Evolutionary conservation across 1,140 invertebrate species (phyloP), one percentile per base, ranked within the genome.

Genomic region (Colletes gigas): DNA sequence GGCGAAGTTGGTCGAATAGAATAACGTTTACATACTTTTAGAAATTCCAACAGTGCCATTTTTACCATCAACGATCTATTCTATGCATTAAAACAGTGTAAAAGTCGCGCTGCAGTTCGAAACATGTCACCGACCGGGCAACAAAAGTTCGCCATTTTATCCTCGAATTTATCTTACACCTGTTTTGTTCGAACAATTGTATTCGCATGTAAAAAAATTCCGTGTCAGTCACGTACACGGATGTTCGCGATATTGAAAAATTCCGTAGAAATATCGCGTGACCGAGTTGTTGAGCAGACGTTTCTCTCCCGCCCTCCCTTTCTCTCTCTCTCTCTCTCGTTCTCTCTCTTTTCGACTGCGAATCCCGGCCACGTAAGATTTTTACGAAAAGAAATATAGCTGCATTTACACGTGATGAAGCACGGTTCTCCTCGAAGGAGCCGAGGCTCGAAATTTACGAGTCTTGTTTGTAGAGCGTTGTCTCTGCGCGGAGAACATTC

Each of bases 381-480:
- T 72, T 78, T 47, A 65, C 47, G 52, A 54, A 55, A 47, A 79
- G 69, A 79, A 55, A 65, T 73, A 88, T 82, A 63, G 68, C 65
- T 55, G 74, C 83, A 75, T 88, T 88, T 78, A 83, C 81, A 85
- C 78, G 82, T 83, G 70, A 82, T 85, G 85, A 87, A 87, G 80
- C 78, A 86, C 82, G 71, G 54, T 65, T 67, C 54, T 73, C 52
- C 65, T 52, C 59, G 69, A 44, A 77, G 57, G 15, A 70, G 60
- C 47, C 21, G 30, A 14, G 19, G 47, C 60, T 19, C 57, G 54
- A 83, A 88, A 90, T 90, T 89, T 90, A 89, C 81, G 88, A 88
- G 83, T 72, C 84, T 89, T 90, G 87, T 89, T 90, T 89, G 75
- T 83, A 62, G 73, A 66, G 54, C 68, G 62, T 68, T 82, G 84